Evolutionary conservation across 2,797 vertebrate species (phyloP).

Genomic region (Lepus townsendii): DNA sequence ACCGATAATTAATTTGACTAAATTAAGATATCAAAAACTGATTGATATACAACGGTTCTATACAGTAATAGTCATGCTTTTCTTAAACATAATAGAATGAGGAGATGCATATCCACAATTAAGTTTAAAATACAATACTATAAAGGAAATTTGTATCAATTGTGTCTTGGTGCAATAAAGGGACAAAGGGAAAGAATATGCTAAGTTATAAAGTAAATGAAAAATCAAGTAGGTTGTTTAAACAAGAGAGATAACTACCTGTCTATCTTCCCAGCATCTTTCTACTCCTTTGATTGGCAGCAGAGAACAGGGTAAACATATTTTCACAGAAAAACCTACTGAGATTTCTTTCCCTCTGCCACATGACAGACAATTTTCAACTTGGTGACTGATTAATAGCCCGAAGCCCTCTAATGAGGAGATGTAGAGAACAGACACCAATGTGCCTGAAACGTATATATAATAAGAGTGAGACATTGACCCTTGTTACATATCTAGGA

Average conservation of each 20-base stretch:
- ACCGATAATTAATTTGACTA: neutral
- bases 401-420: neutral
- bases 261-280: neutral
- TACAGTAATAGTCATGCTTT: neutral
- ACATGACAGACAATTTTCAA: neutral
- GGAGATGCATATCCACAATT: neutral
- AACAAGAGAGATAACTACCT: neutral
- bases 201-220: neutral
- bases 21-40: neutral
- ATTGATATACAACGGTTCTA: neutral
- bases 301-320: too few species aligned
- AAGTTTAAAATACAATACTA: neutral
- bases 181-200: neutral
- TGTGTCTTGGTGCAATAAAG: neutral
- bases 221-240: too few species aligned
- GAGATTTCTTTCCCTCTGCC: neutral
- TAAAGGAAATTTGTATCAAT: neutral
- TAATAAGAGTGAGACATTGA: neutral
- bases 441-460: neutral
- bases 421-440: accelerated
- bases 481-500: neutral
- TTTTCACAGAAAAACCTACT: neutral
- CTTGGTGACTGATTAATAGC: accelerated
- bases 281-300: neutral
- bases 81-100: neutral